Evolutionary conservation across 1,140 invertebrate species (phyloP), one percentile per base, ranked within the genome.

Genomic region (Platyscapa corneri): DNA sequence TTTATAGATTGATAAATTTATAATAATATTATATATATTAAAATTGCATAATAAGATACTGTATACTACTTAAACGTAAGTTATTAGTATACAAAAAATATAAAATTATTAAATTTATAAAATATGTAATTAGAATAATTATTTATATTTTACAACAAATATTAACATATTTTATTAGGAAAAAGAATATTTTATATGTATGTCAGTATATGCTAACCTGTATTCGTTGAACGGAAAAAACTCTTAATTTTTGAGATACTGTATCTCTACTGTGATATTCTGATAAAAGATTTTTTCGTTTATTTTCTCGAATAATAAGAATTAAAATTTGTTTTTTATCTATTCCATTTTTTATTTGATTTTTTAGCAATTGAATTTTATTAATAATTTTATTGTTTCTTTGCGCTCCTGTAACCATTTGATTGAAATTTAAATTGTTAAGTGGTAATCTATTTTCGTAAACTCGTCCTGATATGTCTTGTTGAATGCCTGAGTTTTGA

Each of bases 281-380:
- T 34, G 46, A 70, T 60, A 0, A 37, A 23, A 74, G 20, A 23
- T 53, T 65, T 76, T 60, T 85, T 70, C 39, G 37, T 32, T 86
- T 83, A 12, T 53, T 67, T 3, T 67, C 20, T 37, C 72, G 60
- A 70, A 75, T 74, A 16, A 67, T 42, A 10, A 46, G 12, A 0
- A 64, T 42, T 70, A n/a, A 70, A 49, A n/a, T 39, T 10, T 72
- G 76, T 49, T 83, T 76, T 46, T 39, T 87, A 34, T 37, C 74
- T 27, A 39, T 82, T 23, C 46, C 70, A 46, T 81, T 49, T 56
- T 84, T 83, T 0, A 74, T 27, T 20, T 34, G 18, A 42, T 46
- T 39, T 60, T 74, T 72, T 42, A 2, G 5, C 18, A 39, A 37
- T 60, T 64, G 46, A 39, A 75, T 23, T 30, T 60, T 34, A 12